Evolutionary conservation across 2,113 vertebrate genomes (phyloP).

Genomic region (Phylloscopus whistleri): DNA sequence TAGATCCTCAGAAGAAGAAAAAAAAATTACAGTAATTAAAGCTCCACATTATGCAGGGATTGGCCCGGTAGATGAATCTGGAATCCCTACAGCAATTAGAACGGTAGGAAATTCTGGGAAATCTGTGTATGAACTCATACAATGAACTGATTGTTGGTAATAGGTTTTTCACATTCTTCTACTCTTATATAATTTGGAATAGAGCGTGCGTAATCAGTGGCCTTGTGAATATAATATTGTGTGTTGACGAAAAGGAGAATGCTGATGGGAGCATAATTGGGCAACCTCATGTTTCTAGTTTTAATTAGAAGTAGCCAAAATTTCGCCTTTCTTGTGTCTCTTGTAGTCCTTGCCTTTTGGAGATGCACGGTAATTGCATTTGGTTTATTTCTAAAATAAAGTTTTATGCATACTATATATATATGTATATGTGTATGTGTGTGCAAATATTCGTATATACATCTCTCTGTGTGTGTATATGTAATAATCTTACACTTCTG

Average conservation of each 20-base stretch:
- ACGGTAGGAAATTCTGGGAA: conserved; percentile 82
- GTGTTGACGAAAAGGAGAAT: conserved; percentile 31
- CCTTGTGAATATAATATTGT: conserved; percentile 59
- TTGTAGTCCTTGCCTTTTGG: background rate
- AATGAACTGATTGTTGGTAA: conserved; percentile 70
- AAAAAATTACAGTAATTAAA: conserved; percentile 91
- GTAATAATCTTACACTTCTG: background rate
- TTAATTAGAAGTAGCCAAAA: conserved; percentile 50
- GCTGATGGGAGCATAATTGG: conserved; percentile 22
- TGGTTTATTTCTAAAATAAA: background rate
- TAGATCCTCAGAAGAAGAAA: conserved; percentile 91
- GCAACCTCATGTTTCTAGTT: conserved; percentile 31
- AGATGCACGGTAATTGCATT: background rate
- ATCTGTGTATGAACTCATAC: conserved; percentile 47
- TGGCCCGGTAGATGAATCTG: conserved; percentile 91
- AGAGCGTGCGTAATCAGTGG: conserved; percentile 44
- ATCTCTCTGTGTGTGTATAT: fast-evolving
- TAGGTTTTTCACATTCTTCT: conserved; percentile 67
- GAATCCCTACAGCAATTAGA: conserved; percentile 94
- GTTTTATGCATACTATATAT: background rate
- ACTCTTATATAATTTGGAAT: conserved; percentile 63
- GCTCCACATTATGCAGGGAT: conserved; percentile 94
- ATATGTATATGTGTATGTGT: fast-evolving
- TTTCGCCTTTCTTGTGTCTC: background rate
- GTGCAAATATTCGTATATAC: background rate